phyloP scores from a whole-genome alignment of 2,888 invertebrate species.

The Steromphala cineraria region DNA sequence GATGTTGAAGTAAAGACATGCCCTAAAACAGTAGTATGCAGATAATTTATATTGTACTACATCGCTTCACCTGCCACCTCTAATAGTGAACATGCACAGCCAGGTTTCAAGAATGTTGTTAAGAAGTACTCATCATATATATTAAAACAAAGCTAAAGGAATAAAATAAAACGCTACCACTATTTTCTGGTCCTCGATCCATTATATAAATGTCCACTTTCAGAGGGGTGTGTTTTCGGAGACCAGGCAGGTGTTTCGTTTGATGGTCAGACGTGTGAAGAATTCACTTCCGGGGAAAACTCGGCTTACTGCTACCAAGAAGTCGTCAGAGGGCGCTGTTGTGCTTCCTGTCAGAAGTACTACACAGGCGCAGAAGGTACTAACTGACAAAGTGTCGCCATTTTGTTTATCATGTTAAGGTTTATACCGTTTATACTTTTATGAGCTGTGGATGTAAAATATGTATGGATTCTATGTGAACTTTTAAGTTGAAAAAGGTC shows the following conservation, averaged over 20 bases:
- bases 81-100: background rate
- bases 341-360: constrained; percentile 26
- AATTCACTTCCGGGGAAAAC: constrained; percentile 25
- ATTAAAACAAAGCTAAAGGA: no score
- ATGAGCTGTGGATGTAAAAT: no score
- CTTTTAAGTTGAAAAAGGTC: no score
- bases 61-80: background rate
- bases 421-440: no score
- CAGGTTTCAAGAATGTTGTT: background rate
- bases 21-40: no score
- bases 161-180: no score
- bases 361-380: constrained; percentile 29
- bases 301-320: constrained; percentile 40
- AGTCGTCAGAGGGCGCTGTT: constrained; percentile 35
- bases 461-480: no score
- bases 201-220: background rate
- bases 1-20: no score
- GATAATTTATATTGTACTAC: no score
- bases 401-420: no score
- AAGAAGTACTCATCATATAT: background rate
- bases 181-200: no score
- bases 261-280: constrained; percentile 29
- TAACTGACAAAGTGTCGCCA: background rate
- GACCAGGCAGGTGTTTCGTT: constrained; percentile 39
- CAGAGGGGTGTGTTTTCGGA: constrained; percentile 40